Conservation (phyloP, 2,888 invertebrate genomes). For the Cantharis lateralis region DNA sequence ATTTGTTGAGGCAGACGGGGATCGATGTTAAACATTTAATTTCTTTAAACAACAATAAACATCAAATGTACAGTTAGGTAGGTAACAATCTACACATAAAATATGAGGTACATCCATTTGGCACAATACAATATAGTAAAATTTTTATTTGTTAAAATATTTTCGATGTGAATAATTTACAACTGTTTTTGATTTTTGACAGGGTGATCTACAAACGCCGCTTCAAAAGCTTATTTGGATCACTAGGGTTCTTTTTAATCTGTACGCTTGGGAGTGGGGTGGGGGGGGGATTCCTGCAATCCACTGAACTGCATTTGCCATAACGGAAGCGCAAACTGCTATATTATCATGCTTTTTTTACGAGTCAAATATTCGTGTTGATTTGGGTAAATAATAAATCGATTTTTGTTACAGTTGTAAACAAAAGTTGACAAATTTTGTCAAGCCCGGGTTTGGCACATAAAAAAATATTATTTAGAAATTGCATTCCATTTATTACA, state of each 20-base stretch:
- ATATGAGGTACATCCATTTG: constrained; percentile 80
- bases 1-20: constrained; percentile 46
- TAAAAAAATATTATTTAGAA: no score
- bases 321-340: background rate
- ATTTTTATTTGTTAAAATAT: constrained; percentile 27
- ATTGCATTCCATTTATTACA: background rate
- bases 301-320: background rate
- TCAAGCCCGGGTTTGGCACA: no score
- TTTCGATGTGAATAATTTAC: constrained; percentile 36
- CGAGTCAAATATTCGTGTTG: no score
- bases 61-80: constrained; percentile 32
- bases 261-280: background rate
- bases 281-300: background rate
- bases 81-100: constrained; percentile 42
- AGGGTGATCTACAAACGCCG: background rate
- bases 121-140: constrained; percentile 62
- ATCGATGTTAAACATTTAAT: constrained; percentile 55
- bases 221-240: background rate
- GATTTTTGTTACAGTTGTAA: no score
- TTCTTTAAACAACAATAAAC: constrained; percentile 36
- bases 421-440: no score
- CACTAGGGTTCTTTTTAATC: background rate
- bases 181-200: constrained; percentile 17
- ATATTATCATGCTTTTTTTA: no score
- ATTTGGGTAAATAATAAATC: no score